These are phyloP conservation scores for Vultur gryphus DNA, from an alignment of 2,797 vertebrate genomes.

Conservation along the genomic window DNA sequence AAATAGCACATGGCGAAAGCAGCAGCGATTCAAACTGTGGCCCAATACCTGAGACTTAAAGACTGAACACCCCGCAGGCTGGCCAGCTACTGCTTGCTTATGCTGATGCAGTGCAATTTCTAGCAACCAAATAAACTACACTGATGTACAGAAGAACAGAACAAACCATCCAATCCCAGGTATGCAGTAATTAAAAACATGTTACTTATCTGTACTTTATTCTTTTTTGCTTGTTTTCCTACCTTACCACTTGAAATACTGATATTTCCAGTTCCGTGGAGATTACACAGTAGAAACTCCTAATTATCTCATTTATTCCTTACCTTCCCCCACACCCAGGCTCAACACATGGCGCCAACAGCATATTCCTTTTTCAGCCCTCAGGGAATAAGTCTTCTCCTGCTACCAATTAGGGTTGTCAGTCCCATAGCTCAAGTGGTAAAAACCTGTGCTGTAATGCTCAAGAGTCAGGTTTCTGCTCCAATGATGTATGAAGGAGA, in stretches of 20 bases:
- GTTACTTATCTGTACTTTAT: neutral
- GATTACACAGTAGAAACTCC: constrained; percentile 31
- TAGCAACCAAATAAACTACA: neutral
- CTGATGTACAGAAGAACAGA: neutral
- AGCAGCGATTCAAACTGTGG: neutral
- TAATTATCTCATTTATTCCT: constrained; percentile 52
- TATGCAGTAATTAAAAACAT: neutral
- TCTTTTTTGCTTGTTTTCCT: neutral
- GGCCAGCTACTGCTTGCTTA: neutral
- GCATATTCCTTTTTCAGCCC: constrained; percentile 54
- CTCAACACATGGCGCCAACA: constrained; percentile 62
- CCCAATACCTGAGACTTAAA: neutral
- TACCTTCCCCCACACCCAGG: constrained; percentile 48
- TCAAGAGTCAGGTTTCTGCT: constrained; percentile 59
- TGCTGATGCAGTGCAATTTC: neutral
- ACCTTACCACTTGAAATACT: neutral
- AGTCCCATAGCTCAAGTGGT: constrained; percentile 58
- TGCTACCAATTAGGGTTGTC: constrained; percentile 63
- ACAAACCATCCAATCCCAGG: neutral
- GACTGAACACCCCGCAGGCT: neutral
- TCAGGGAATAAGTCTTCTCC: constrained; percentile 53
- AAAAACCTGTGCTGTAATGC: constrained; percentile 55
- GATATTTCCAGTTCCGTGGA: constrained; percentile 11
- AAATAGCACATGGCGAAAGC: neutral
- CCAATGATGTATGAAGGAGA: constrained; percentile 61